Evolutionary conservation across 2,113 vertebrate genomes (phyloP), one percentile per base, ranked within the genome.

Genomic region (Abramis brama): DNA sequence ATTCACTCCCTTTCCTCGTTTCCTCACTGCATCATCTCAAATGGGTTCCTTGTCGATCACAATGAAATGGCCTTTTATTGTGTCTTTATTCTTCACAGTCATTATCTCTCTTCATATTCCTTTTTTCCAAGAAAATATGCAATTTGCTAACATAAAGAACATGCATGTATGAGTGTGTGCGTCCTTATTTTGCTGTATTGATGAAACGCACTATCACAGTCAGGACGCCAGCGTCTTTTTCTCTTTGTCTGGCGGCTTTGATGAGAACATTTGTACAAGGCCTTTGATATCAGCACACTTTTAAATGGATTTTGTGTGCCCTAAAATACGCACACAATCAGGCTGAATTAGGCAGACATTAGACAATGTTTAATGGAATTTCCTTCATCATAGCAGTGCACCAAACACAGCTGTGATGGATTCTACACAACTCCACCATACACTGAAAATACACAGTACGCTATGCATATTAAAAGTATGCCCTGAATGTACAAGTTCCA

Each of bases 21-120:
- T 94, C 94, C 94, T 91, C 88, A 93, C 95, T 95, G 94, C 93
- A 89, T 79, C 57, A 64, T 95, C 95, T 94, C 94, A 95, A 97
- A 97, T 27, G 91, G 93, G 94, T 95, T 95, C 94, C 94, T 95
- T 95, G 96, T 97, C 97, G 96, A 96, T 98, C 97, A 96, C 95
- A 97, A 97, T 97, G 96, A 97, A 96, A 96, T 85, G 64, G 93
- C 93, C 94, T 95, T 95, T 96, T 95, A 95, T 94, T 86, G n/a
- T 59, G 7, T 84, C 60, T 23, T 84, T 85, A 76, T 83, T 50
- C 86, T 83, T 79, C 55, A 55, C 74, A 83, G 62, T 84, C 86
- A 75, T 84, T 80, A 79, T 89, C 85, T 86, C 82, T 86, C 47
- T 79, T 45, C 30, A 23, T 86, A 78, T 60, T 80, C 50, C 71